Percentiles rank a stretch among this genome's conserved stretches.
phyloP scores from a whole-genome alignment of 2,888 invertebrate genomes.

The Tupiocoris notatus region DNA sequence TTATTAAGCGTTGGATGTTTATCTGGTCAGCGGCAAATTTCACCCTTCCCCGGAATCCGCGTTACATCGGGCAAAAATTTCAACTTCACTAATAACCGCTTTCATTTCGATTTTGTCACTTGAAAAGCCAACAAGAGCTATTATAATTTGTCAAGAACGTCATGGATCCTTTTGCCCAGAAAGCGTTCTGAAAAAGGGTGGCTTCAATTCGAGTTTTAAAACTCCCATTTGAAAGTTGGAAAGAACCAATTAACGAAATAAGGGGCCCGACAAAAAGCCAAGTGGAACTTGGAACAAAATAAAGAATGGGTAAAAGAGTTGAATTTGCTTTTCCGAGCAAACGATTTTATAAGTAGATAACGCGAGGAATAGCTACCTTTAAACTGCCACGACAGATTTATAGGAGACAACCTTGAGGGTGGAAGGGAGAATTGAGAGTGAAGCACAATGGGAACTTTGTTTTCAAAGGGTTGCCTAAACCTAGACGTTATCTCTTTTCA shows the following conservation, averaged over 20 bases:
- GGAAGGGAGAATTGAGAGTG: slow-evolving; percentile 14
- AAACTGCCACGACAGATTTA: slow-evolving; percentile 29
- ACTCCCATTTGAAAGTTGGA: background rate
- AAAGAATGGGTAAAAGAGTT: background rate
- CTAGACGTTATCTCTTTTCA: background rate
- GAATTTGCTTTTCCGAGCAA: background rate
- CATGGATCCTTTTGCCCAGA: background rate
- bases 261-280: too few relatives aligned
- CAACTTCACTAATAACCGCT: too few relatives aligned
- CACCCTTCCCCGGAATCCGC: too few relatives aligned
- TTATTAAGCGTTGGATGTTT: too few relatives aligned
- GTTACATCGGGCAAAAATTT: too few relatives aligned
- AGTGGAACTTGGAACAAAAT: background rate
- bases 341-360: background rate
- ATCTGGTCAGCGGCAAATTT: too few relatives aligned
- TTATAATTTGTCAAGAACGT: background rate
- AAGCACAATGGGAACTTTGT: slow-evolving; percentile 32
- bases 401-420: slow-evolving; percentile 27
- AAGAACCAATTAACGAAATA: background rate
- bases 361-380: slow-evolving; percentile 17
- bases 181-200: background rate
- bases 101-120: too few relatives aligned
- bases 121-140: too few relatives aligned
- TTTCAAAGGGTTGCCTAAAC: slow-evolving; percentile 23
- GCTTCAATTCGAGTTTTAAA: background rate